Base-by-base conservation (phyloP, 2,888 invertebrate genomes). In the Erannis defoliaria region DNA sequence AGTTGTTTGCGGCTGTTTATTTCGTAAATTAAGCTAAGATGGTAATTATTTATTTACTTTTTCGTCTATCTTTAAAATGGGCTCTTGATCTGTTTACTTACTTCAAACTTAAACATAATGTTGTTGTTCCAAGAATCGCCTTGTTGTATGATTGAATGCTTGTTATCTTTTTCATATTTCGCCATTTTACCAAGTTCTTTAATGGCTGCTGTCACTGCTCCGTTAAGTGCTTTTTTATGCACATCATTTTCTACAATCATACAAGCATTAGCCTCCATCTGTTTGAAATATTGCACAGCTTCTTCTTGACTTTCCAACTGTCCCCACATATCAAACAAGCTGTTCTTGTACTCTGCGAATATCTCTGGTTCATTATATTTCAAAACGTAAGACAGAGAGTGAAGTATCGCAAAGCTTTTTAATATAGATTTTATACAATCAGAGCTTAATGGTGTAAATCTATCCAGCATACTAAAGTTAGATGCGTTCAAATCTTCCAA, bases 81-180 rank as follows among this genome's bases (percentile, higher is more conserved):
- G 1, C 4, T 33, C 12, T 10, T 12, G 4, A 2, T 5, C 14
- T 5, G 0, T 18, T 18, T 6, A 69, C 70, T 71, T 50, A 73
- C 73, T 42, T 78, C 59, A 49, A 74, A 67, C 53, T 72, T 74
- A 55, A 79, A 84, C 71, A 84, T 71, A 9, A 84, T 70, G 46
- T 84, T 84, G 48, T 82, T 84, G 0, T 74, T 77, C 82, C 82
- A 82, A 35, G 71, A 64, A 48, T 82, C 84, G 26, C 84, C 82
- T 58, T 83, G 83, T 29, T 66, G 71, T 19, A 83, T 74, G 0
- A 82, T 70, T 2, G 71, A 66, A 62, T 74, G 66, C 38, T 75
- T 77, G 2, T 73, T 55, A 9, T 70, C 57, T 35, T 45, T 68
- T 1, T 71, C 72, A 6, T 62, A 42, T 10, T 62, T 66, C 42